phyloP scores from a whole-genome alignment of 2,797 vertebrate species.

The Mycteria americana region DNA sequence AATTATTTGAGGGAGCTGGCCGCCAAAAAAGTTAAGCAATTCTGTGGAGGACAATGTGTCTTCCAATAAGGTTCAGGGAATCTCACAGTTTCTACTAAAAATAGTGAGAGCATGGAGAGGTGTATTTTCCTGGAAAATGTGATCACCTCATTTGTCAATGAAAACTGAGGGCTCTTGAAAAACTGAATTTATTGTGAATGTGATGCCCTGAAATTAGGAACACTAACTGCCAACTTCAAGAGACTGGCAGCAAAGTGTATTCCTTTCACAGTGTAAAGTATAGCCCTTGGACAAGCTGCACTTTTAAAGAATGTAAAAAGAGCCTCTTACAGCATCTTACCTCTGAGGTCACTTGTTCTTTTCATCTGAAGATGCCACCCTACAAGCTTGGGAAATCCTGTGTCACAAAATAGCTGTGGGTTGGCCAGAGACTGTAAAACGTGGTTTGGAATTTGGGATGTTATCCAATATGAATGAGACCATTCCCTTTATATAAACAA shows the following conservation, averaged over 20 bases:
- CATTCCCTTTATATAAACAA: slow-evolving; percentile 57
- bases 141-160: neutral
- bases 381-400: slow-evolving; percentile 32
- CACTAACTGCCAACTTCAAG: neutral
- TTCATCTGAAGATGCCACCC: slow-evolving; percentile 7
- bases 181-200: neutral
- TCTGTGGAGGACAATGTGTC: neutral
- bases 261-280: slow-evolving; percentile 2
- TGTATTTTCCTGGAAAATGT: neutral
- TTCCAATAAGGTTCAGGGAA: neutral
- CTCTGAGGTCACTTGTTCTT: slow-evolving; percentile 38
- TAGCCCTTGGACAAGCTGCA: neutral
- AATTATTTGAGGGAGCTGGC: neutral
- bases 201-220: neutral
- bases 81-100: neutral
- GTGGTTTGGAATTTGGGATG: slow-evolving; percentile 10
- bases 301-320: neutral
- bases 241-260: neutral
- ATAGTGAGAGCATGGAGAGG: neutral
- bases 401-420: neutral
- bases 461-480: slow-evolving; percentile 44
- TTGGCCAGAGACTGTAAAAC: slow-evolving; percentile 17
- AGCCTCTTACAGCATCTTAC: neutral
- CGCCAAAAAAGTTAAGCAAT: neutral
- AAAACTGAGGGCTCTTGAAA: neutral